Evolutionary conservation across 2,888 invertebrate genomes (phyloP).

Genomic region (Pheosia gnoma): DNA sequence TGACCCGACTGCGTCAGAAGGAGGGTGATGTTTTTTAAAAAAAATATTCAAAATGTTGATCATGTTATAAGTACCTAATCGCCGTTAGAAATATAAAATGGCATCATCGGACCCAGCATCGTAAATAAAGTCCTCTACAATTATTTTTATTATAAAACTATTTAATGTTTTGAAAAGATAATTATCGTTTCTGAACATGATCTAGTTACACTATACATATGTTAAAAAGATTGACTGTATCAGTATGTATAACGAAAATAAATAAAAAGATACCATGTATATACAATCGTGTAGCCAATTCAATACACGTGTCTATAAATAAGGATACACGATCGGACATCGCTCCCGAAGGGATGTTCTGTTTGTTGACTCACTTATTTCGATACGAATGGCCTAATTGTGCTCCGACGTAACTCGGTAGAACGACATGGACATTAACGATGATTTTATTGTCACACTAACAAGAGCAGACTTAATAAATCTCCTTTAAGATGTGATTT

Average conservation of each 20-base stretch:
- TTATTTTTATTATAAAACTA: too few species aligned
- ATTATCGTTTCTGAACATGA: too few species aligned
- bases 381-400: slow-evolving; percentile 65
- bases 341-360: slow-evolving; percentile 68
- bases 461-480: slow-evolving; percentile 69
- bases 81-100: too few species aligned
- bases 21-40: too few species aligned
- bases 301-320: slow-evolving; percentile 40
- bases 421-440: slow-evolving; percentile 58
- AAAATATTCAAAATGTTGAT: too few species aligned
- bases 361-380: slow-evolving; percentile 72
- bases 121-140: too few species aligned
- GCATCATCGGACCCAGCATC: too few species aligned
- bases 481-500: slow-evolving; percentile 60
- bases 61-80: too few species aligned
- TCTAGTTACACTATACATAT: too few species aligned
- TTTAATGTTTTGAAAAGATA: too few species aligned
- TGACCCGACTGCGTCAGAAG: too few species aligned
- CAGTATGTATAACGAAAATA: neutral
- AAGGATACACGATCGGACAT: slow-evolving; percentile 53
- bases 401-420: slow-evolving; percentile 65
- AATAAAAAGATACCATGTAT: slow-evolving; percentile 19
- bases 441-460: slow-evolving; percentile 64
- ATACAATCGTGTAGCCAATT: slow-evolving; percentile 25
- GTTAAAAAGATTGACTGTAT: neutral